Conservation (phyloP, 2,888 invertebrate genomes). For the Luperina nickerlii region DNA sequence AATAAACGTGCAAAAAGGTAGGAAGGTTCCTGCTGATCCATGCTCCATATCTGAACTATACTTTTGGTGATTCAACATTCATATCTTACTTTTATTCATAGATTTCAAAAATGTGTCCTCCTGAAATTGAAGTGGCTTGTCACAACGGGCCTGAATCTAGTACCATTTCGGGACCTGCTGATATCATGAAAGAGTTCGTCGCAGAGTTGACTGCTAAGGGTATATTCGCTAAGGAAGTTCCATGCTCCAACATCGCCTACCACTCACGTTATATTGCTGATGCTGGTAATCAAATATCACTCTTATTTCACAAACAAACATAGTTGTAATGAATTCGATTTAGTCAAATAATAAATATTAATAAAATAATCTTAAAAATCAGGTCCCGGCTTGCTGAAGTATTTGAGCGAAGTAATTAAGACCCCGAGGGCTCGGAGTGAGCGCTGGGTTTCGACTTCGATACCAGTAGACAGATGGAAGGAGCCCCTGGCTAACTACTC, state of each 20-base stretch:
- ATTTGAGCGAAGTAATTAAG: conserved; percentile 91
- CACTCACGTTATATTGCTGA: neutral
- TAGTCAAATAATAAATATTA: no score
- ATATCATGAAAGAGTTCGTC: conserved; percentile 83
- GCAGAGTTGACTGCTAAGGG: neutral
- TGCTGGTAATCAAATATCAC: neutral
- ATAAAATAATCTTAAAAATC: neutral
- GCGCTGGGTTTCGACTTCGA: conserved; percentile 96
- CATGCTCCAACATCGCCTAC: conserved; percentile 91
- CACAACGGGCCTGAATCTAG: conserved; percentile 94
- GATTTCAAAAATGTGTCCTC: neutral
- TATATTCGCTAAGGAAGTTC: conserved; percentile 82
- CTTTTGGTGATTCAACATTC: neutral
- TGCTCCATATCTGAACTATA: no score
- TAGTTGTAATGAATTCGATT: neutral
- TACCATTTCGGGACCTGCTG: conserved; percentile 94
- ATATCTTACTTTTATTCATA: neutral
- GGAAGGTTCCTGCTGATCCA: no score
- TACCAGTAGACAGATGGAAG: conserved; percentile 88
- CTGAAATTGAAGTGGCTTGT: conserved; percentile 91
- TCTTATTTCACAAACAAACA: neutral
- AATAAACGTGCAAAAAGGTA: no score
- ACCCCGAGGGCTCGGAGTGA: conserved; percentile 91
- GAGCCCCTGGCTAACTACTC: conserved; percentile 47
- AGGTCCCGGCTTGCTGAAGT: conserved; percentile 87